A percentile compares a stretch with the other conserved stretches of the same genome.
Evolutionary conservation across 2,888 invertebrate genomes (phyloP).

Genomic region (Drosophila heteroneura): DNA sequence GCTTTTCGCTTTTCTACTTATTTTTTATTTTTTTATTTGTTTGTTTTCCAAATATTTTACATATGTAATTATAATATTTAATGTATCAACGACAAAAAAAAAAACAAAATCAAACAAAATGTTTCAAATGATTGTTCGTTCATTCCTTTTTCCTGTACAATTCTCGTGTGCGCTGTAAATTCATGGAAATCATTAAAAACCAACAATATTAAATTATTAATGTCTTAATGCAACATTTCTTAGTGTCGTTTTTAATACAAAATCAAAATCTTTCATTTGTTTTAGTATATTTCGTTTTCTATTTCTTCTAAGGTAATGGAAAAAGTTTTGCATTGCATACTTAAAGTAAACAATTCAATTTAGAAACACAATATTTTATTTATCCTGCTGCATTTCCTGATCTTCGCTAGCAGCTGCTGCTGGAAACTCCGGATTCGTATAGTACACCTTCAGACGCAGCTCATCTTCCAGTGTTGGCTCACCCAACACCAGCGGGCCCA

Average conservation of each 20-base stretch:
- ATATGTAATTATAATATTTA: slow-evolving; percentile 29
- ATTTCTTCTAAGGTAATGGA: not conserved
- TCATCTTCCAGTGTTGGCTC: slow-evolving; percentile 75
- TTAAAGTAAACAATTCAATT: slow-evolving; percentile 4
- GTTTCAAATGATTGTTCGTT: slow-evolving; percentile 30
- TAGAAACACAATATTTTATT: not conserved
- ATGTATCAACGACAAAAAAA: slow-evolving; percentile 30
- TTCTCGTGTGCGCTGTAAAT: slow-evolving; percentile 63
- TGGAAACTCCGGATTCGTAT: slow-evolving; percentile 49
- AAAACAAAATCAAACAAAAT: slow-evolving; percentile 7
- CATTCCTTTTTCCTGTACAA: slow-evolving; percentile 37
- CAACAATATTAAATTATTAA: slow-evolving; percentile 35
- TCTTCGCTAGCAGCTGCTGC: not conserved
- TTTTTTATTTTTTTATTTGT: slow-evolving; percentile 2
- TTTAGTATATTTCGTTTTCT: not conserved
- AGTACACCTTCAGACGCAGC: slow-evolving; percentile 67
- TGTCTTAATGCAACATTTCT: not conserved
- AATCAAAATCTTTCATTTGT: not conserved
- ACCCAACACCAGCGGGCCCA: slow-evolving; percentile 79
- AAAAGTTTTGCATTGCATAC: not conserved
- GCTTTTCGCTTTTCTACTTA: slow-evolving; percentile 20
- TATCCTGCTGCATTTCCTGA: slow-evolving; percentile 1
- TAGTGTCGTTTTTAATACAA: slow-evolving; percentile 1
- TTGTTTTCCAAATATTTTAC: slow-evolving; percentile 6
- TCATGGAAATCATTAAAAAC: slow-evolving; percentile 53